phyloP scores from a whole-genome alignment of 2,797 vertebrate species.

The Lycodopsis pacificus region DNA sequence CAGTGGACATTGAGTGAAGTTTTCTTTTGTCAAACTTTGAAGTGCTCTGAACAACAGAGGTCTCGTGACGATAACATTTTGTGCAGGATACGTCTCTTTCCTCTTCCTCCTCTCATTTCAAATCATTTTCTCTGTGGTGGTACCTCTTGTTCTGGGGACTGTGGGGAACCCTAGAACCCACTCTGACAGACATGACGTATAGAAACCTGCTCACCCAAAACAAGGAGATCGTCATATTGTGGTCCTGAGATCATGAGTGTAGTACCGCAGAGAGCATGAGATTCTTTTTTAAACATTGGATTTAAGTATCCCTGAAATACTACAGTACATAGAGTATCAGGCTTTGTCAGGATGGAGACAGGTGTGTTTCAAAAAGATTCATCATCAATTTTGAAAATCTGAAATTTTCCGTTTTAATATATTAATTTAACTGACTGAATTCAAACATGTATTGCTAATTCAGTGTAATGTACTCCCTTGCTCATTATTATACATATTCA shows the following conservation, averaged over 20 bases:
- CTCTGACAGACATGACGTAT: not conserved
- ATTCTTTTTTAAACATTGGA: too few relatives aligned
- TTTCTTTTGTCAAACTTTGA: not conserved
- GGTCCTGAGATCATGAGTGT: not conserved
- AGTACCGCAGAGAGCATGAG: too few relatives aligned
- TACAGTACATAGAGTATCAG: not conserved
- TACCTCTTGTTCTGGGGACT: slow-evolving; percentile 8
- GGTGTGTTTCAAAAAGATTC: not conserved
- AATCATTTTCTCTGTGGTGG: not conserved
- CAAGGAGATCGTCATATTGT: not conserved
- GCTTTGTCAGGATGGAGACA: not conserved
- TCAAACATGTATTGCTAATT: not conserved
- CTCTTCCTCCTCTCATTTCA: slow-evolving; percentile 29
- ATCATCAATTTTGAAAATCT: not conserved
- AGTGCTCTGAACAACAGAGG: not conserved
- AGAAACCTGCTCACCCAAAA: not conserved
- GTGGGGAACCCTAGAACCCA: not conserved
- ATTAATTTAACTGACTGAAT: not conserved
- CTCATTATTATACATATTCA: not conserved
- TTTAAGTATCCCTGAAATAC: not conserved
- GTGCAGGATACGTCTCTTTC: slow-evolving; percentile 44
- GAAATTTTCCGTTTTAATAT: not conserved
- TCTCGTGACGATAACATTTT: slow-evolving; percentile 4
- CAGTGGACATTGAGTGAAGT: not conserved
- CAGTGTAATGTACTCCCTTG: not conserved